A percentile compares a stretch with the other conserved stretches of the same genome.
Conservation (phyloP, 2,888 invertebrate species). For the Heliothis peltigera region DNA sequence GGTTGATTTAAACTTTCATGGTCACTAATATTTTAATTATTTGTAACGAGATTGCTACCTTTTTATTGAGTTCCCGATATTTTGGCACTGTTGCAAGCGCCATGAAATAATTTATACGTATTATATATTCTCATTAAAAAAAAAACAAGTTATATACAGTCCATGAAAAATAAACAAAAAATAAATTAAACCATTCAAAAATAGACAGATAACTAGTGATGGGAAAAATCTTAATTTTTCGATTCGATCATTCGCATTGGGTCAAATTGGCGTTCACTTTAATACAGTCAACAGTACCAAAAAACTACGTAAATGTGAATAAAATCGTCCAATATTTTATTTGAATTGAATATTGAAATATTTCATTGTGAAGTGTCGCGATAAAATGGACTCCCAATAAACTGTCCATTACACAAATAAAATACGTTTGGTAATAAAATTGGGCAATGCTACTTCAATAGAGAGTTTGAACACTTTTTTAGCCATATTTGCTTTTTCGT, state of each 20-base stretch:
- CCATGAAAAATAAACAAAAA: too few species aligned
- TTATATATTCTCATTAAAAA: too few species aligned
- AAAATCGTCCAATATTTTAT: constrained; percentile 30
- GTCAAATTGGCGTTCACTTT: constrained; percentile 12
- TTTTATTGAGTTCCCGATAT: too few species aligned
- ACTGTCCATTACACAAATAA: constrained; percentile 53
- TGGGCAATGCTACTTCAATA: constrained; percentile 28
- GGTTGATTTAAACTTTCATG: too few species aligned
- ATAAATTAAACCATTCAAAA: too few species aligned
- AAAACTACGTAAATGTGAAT: constrained; percentile 21
- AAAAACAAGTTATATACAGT: too few species aligned
- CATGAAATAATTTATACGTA: too few species aligned
- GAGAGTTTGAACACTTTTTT: constrained; percentile 23
- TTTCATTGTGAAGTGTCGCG: constrained; percentile 47
- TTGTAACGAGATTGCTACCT: too few species aligned
- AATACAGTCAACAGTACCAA: constrained; percentile 13
- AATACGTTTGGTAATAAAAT: constrained; percentile 48
- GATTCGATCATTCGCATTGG: neutral
- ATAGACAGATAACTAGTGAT: too few species aligned
- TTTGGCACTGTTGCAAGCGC: too few species aligned
- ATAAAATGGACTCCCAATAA: constrained; percentile 43
- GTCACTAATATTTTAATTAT: too few species aligned
- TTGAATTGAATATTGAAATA: constrained; percentile 48
- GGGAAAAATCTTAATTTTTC: neutral
- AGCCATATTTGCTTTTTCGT: constrained; percentile 11